Evolutionary conservation across 2,888 invertebrate genomes (phyloP).

Genomic region (Abscondita cerata): DNA sequence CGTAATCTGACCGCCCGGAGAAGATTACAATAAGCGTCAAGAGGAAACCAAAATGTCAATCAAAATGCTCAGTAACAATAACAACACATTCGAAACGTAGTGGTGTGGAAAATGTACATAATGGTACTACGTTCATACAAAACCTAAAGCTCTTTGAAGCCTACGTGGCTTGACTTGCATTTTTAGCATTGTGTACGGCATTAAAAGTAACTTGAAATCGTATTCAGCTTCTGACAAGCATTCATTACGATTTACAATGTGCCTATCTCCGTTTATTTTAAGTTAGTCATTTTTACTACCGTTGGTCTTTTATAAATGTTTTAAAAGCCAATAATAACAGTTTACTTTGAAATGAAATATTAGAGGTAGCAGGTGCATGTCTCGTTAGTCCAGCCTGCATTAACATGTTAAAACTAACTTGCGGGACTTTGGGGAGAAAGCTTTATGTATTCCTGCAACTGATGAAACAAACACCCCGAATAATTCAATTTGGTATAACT

Average conservation of each 20-base stretch:
- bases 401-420: slow-evolving; percentile 25
- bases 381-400: slow-evolving; percentile 24
- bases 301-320: slow-evolving; percentile 13
- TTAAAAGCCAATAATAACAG: slow-evolving; percentile 17
- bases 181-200: slow-evolving; percentile 7
- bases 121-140: slow-evolving; percentile 22
- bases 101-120: slow-evolving; percentile 23
- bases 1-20: slow-evolving; percentile 22
- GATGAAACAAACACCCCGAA: slow-evolving; percentile 42
- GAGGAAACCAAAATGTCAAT: slow-evolving; percentile 27
- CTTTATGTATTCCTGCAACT: slow-evolving; percentile 22
- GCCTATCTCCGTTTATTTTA: neutral
- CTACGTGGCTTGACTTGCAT: slow-evolving; percentile 7
- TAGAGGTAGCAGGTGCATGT: slow-evolving; percentile 24
- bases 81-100: slow-evolving; percentile 15
- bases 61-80: slow-evolving; percentile 16
- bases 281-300: slow-evolving; percentile 1
- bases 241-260: neutral
- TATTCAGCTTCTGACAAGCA: neutral
- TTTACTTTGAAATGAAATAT: slow-evolving; percentile 20
- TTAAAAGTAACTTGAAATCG: neutral
- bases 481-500: slow-evolving; percentile 52
- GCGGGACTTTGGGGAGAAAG: slow-evolving; percentile 15
- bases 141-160: slow-evolving; percentile 16
- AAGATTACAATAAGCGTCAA: slow-evolving; percentile 29